Conservation (phyloP, 2,888 invertebrate species). For the Drosophila borborema region DNA sequence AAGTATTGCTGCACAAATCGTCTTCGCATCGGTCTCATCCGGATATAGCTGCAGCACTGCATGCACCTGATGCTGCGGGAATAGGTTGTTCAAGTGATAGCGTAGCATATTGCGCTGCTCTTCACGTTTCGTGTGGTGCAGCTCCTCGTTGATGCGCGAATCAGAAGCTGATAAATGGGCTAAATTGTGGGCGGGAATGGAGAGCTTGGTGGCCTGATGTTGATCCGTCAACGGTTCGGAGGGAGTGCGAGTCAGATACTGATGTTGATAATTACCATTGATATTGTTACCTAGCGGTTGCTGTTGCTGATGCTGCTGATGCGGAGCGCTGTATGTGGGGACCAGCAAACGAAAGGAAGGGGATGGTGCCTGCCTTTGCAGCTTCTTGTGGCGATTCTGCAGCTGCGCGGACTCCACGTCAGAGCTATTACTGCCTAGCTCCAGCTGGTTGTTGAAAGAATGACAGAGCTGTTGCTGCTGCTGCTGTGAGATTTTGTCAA, state of each 20-base stretch:
- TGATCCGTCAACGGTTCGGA: conserved; percentile 70
- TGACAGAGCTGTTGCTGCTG: conserved; percentile 58
- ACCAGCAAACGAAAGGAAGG: conserved; percentile 55
- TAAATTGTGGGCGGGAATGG: conserved; percentile 63
- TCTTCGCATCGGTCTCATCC: conserved; percentile 94
- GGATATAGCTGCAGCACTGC: conserved; percentile 95
- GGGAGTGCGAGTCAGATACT: conserved; percentile 73
- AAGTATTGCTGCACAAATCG: conserved; percentile 94
- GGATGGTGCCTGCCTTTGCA: conserved; percentile 64
- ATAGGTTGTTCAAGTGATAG: conserved; percentile 95
- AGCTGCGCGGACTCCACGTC: conserved; percentile 57
- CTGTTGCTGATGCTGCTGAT: conserved; percentile 27
- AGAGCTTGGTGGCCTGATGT: conserved; percentile 42
- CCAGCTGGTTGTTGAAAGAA: conserved; percentile 60
- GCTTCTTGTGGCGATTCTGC: conserved; percentile 68
- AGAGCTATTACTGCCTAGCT: conserved; percentile 48
- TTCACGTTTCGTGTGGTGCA: conserved; percentile 67
- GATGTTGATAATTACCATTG: conserved; percentile 51
- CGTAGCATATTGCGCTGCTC: conserved; percentile 92
- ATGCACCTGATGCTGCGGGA: conserved; percentile 95
- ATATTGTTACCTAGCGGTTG: conserved; percentile 20
- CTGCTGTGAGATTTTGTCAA: conserved; percentile 61
- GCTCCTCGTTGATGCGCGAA: conserved; percentile 68
- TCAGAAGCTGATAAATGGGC: conserved; percentile 70
- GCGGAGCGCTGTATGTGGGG: conserved; percentile 57